Percentiles rank a stretch among this genome's conserved stretches.
phyloP scores from a whole-genome alignment of 2,888 invertebrate genomes.

The Tetragonisca angustula region DNA sequence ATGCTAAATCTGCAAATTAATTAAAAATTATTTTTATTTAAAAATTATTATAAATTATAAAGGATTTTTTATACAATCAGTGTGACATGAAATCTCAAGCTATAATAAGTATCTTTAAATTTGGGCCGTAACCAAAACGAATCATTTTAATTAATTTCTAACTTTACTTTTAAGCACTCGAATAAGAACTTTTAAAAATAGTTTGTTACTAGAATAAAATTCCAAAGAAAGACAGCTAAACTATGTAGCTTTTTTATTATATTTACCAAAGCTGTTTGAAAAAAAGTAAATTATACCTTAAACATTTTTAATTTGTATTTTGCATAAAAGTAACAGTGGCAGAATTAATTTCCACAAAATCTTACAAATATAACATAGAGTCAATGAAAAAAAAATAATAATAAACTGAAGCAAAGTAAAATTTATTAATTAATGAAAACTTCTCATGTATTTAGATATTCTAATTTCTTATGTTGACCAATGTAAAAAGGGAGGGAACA shows the following conservation, averaged over 20 bases:
- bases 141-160: background rate
- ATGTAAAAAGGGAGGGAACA: background rate
- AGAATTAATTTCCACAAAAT: background rate
- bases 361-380: background rate
- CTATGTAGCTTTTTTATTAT: background rate
- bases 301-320: background rate
- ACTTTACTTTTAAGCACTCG: background rate
- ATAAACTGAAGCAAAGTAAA: background rate
- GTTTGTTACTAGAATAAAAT: background rate
- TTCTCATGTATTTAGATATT: slow-evolving; percentile 10
- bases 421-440: slow-evolving; percentile 2
- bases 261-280: background rate
- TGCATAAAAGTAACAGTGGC: background rate
- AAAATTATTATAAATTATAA: background rate
- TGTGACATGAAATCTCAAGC: background rate
- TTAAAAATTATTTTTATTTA: too few species aligned
- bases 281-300: background rate
- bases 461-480: background rate
- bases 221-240: background rate
- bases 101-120: background rate
- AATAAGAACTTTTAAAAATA: background rate
- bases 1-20: too few species aligned
- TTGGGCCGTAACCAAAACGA: background rate
- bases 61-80: background rate
- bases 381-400: background rate